phyloP scores from a whole-genome alignment of 2,113 vertebrate genomes.

The Coreoperca whiteheadi region DNA sequence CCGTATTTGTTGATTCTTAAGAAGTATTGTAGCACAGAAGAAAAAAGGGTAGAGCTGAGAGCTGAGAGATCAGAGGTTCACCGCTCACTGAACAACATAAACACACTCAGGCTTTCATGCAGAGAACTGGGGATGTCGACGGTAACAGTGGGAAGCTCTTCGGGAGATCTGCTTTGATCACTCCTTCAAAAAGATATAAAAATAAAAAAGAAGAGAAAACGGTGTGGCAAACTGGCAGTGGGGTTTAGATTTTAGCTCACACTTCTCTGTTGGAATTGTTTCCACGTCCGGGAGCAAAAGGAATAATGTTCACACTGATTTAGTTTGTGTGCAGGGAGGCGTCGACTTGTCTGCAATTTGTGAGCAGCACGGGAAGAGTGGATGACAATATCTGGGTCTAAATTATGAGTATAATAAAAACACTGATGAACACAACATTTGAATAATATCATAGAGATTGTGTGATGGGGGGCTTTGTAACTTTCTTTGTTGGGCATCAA shows the following conservation, averaged over 20 bases:
- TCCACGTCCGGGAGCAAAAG: conserved; percentile 35
- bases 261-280: conserved; percentile 27
- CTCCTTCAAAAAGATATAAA: conserved; percentile 35
- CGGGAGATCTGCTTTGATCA: conserved; percentile 60
- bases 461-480: neutral
- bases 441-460: neutral
- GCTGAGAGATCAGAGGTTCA: conserved; percentile 55
- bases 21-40: conserved; percentile 38
- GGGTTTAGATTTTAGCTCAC: conserved; percentile 31
- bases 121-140: conserved; percentile 42
- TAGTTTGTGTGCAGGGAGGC: conserved; percentile 9
- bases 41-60: conserved; percentile 33
- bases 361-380: neutral
- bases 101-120: conserved; percentile 45
- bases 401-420: neutral
- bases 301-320: conserved; percentile 30
- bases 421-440: neutral
- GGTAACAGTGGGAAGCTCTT: conserved; percentile 42
- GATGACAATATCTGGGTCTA: neutral
- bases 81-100: conserved; percentile 35
- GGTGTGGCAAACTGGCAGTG: conserved; percentile 8
- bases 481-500: neutral
- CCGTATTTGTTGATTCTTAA: conserved; percentile 40
- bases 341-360: conserved; percentile 18
- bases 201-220: conserved; percentile 23